phyloP scores from a whole-genome alignment of 2,888 invertebrate species.

The Hydrotaea diabolus region DNA sequence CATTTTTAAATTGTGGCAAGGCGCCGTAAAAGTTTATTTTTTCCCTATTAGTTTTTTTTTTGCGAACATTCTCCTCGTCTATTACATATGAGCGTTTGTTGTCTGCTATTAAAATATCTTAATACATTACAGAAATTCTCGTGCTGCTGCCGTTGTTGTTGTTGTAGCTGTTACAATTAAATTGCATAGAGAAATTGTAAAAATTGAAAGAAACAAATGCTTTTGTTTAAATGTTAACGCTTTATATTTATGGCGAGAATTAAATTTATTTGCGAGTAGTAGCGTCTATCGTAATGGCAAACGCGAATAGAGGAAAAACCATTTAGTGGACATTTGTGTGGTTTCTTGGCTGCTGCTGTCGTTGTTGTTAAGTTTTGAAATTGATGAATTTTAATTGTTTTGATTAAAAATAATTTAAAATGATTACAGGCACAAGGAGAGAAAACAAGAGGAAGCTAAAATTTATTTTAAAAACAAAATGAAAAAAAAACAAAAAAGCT shows the following conservation, averaged over 20 bases:
- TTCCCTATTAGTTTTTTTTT: neutral
- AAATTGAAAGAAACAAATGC: conserved; percentile 43
- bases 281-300: neutral
- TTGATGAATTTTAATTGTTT: conserved; percentile 67
- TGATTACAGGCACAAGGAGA: conserved; percentile 48
- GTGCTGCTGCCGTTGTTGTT: conserved; percentile 29
- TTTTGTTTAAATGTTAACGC: conserved; percentile 51
- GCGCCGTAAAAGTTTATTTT: conserved; percentile 61
- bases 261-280: conserved; percentile 59
- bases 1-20: conserved; percentile 67
- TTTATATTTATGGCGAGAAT: conserved; percentile 52
- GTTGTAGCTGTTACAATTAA: conserved; percentile 56
- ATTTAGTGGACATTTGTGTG: conserved; percentile 16
- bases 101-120: conserved; percentile 64
- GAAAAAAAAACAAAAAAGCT: conserved; percentile 1
- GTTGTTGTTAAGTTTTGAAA: conserved; percentile 55
- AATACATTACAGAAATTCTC: conserved; percentile 37
- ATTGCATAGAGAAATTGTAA: conserved; percentile 52
- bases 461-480: neutral
- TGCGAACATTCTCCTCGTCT: neutral
- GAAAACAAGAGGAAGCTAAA: neutral
- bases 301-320: neutral
- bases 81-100: conserved; percentile 31
- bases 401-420: conserved; percentile 68
- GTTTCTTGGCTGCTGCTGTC: no score